Percentiles rank a stretch among this genome's conserved stretches.
Conservation (phyloP, 2,797 vertebrate genomes). For the Scyliorhinus canicula region DNA sequence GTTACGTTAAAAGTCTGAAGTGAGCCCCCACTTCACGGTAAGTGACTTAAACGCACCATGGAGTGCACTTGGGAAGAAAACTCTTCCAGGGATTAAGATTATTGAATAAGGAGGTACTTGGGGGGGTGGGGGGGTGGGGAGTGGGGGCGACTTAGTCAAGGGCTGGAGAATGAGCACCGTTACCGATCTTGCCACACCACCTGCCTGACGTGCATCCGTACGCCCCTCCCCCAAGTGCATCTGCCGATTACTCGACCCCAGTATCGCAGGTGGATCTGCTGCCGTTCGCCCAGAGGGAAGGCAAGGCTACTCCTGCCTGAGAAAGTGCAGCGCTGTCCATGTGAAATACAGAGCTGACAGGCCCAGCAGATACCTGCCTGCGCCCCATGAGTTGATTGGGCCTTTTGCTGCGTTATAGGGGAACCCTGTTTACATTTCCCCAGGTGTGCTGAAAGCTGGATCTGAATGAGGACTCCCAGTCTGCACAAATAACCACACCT, state of each 20-base stretch:
- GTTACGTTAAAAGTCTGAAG: not conserved
- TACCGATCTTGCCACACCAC: not conserved
- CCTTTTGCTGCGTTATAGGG: not conserved
- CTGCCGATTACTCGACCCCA: not conserved
- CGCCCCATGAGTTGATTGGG: not conserved
- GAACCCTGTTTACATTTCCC: not conserved
- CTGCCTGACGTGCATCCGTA: too few species aligned
- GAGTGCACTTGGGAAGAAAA: too few species aligned
- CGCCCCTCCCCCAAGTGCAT: too few species aligned
- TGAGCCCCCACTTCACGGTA: not conserved
- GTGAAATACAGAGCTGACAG: not conserved
- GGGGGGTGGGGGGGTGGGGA: not conserved
- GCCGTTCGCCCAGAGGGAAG: not conserved
- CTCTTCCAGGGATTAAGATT: not conserved
- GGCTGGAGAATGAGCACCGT: not conserved
- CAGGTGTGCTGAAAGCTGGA: not conserved
- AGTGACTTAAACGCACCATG: not conserved
- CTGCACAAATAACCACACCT: not conserved
- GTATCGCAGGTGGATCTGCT: not conserved
- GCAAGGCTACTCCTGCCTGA: too few species aligned
- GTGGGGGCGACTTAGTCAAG: not conserved
- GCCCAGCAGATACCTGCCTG: too few species aligned
- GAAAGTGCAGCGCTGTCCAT: not conserved
- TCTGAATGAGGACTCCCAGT: not conserved
- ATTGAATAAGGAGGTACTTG: not conserved